A percentile compares a stretch with the other conserved stretches of the same genome.
Evolutionary conservation across 2,113 vertebrate species (phyloP).

Genomic region (Benitochromis conjunctus): DNA sequence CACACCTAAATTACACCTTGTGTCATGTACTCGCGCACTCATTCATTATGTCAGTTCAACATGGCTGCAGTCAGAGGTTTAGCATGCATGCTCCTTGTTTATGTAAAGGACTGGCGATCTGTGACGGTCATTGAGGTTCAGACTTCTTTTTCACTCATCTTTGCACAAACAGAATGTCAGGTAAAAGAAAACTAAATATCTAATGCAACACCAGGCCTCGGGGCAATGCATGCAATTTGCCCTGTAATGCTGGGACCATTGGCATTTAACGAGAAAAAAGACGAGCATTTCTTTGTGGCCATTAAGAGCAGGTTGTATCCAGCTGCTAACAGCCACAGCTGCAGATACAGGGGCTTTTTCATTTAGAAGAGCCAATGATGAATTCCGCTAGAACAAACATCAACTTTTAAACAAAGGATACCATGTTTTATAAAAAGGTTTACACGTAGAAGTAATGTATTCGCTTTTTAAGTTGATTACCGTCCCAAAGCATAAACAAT

Average conservation of each 20-base stretch:
- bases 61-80: constrained; percentile 6
- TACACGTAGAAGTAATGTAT: constrained; percentile 59
- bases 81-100: constrained; percentile 52
- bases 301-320: constrained; percentile 30
- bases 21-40: neutral
- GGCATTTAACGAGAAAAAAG: constrained; percentile 28
- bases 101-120: constrained; percentile 25
- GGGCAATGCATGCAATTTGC: constrained; percentile 69
- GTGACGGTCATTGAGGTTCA: neutral
- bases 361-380: constrained; percentile 26
- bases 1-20: neutral
- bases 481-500: constrained; percentile 69
- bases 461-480: constrained; percentile 65
- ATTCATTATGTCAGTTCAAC: neutral
- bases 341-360: constrained; percentile 42
- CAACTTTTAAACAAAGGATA: constrained; percentile 29
- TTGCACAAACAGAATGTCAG: constrained; percentile 48
- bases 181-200: constrained; percentile 13
- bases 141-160: constrained; percentile 19
- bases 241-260: constrained; percentile 37
- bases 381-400: constrained; percentile 33
- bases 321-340: constrained; percentile 32
- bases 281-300: constrained; percentile 32
- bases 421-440: constrained; percentile 18
- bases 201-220: constrained; percentile 32